Percentiles rank a stretch among this genome's conserved stretches.
phyloP scores from a whole-genome alignment of 2,888 invertebrate species.

The Eremobia ochroleuca region DNA sequence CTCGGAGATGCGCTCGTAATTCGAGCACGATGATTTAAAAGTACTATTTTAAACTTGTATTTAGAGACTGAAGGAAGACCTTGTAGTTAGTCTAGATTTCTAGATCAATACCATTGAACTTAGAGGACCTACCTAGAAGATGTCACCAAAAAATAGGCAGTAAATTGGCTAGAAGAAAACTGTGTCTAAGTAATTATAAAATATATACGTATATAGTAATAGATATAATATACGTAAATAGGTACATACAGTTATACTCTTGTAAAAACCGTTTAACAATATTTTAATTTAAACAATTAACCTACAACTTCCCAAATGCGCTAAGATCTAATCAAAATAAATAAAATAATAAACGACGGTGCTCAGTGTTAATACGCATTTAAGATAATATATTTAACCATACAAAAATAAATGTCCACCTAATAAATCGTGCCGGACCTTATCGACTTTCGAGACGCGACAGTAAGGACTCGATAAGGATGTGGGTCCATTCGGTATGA shows the following conservation, averaged over 20 bases:
- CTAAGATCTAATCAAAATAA: slow-evolving; percentile 79
- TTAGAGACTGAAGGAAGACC: slow-evolving; percentile 11
- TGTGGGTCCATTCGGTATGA: slow-evolving; percentile 75
- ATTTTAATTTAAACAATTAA: slow-evolving; percentile 51
- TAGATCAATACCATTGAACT: slow-evolving; percentile 13
- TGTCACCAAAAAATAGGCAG: slow-evolving; percentile 1
- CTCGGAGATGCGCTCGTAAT: slow-evolving; percentile 47
- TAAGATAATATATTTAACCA: slow-evolving; percentile 90
- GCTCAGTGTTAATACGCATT: slow-evolving; percentile 90
- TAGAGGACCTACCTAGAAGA: not conserved
- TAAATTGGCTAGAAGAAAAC: not conserved
- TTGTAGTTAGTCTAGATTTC: slow-evolving; percentile 10
- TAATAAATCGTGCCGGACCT: slow-evolving; percentile 88
- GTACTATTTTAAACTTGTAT: not conserved
- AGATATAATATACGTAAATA: not conserved
- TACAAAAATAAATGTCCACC: slow-evolving; percentile 89
- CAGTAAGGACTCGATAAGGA: slow-evolving; percentile 88
- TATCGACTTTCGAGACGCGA: slow-evolving; percentile 87
- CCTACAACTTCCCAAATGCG: slow-evolving; percentile 55
- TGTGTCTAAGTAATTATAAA: slow-evolving; percentile 1
- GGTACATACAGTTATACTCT: not conserved
- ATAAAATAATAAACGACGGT: slow-evolving; percentile 84
- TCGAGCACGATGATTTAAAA: slow-evolving; percentile 34
- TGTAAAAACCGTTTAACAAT: slow-evolving; percentile 26
- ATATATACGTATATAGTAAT: not conserved